Base-by-base conservation (phyloP, 1,140 invertebrate genomes). In the Bombus turneri region DNA sequence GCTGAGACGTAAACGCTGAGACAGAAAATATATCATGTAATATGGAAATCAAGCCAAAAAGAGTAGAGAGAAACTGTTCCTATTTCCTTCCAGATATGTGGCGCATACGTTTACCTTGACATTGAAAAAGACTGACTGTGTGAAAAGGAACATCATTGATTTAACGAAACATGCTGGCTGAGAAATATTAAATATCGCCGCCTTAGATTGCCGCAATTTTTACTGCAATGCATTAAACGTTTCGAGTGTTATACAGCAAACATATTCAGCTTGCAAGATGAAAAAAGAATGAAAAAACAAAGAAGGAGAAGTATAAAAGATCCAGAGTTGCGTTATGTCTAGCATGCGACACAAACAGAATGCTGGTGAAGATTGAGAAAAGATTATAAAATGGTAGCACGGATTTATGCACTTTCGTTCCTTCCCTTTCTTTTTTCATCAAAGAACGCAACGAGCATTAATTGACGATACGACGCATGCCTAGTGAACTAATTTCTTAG, bases 211-310 rank as follows among this genome's bases (percentile, higher is more conserved):
- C 87, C 90, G 90, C 90, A 91, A 75, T 74, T 83, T 87, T 81
- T 89, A 80, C 87, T 85, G 89, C 90, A 91, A 86, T 87, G 88
- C 86, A 86, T 87, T 91, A 62, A 43, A 31, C 25, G 62, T 77
- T 75, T n/a, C n/a, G 64, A 39, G 47, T 37, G 64, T 85, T 75
- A 75, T 57, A 43, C 62, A 73, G 53, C 68, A n/a, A 47, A 57
- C 37, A 34, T n/a, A 25, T 72, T 64, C 69, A n/a, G 12, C 3
- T 43, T n/a, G 34, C 12, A 37, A 22, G 3, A 57, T 6, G 22
- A 64, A 22, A n/a, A 39, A 41, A 22, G 3, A 8, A 57, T 6
- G 28, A 73, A 43, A 15, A 39, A 34, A 4, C 15, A 66, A 73
- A 78, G 41, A n/a, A 41, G 13, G 5, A n/a, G 10, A 28, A 15